Percentiles rank a stretch among this genome's conserved stretches.
Evolutionary conservation across 2,797 vertebrate species (phyloP).

Genomic region (Microchirus variegatus): DNA sequence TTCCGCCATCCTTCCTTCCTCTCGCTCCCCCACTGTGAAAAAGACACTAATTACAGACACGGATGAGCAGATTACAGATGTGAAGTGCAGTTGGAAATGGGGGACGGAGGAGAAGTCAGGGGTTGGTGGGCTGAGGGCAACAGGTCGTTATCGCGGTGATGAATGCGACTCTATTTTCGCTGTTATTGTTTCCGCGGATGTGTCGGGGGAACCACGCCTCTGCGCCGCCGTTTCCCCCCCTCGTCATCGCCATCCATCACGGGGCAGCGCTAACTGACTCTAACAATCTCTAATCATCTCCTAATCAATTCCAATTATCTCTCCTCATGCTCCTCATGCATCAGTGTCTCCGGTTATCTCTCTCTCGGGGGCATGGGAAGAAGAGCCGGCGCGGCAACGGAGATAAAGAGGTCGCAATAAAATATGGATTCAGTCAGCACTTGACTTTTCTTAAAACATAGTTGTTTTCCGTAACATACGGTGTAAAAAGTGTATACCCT

Average conservation of each 20-base stretch:
- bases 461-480: too few species aligned
- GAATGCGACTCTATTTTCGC: slow-evolving; percentile 77
- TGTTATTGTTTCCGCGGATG: slow-evolving; percentile 75
- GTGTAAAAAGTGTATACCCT: too few species aligned
- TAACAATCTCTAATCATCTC: slow-evolving; percentile 73
- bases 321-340: slow-evolving; percentile 55
- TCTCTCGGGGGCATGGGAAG: slow-evolving; percentile 27
- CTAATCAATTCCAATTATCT: slow-evolving; percentile 77
- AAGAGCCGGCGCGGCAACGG: slow-evolving; percentile 33
- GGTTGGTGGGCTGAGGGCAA: slow-evolving; percentile 58
- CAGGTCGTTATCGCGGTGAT: slow-evolving; percentile 81
- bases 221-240: slow-evolving; percentile 41
- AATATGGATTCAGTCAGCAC: too few species aligned
- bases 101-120: slow-evolving; percentile 62
- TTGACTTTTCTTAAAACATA: too few species aligned
- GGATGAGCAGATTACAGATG: slow-evolving; percentile 80
- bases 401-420: slow-evolving; percentile 34
- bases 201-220: slow-evolving; percentile 44
- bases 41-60: slow-evolving; percentile 81
- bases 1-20: slow-evolving; percentile 69
- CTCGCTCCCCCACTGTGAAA: slow-evolving; percentile 76
- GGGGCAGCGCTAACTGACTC: slow-evolving; percentile 64
- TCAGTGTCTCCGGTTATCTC: slow-evolving; percentile 65
- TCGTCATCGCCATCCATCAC: slow-evolving; percentile 68
- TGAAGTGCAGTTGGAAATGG: slow-evolving; percentile 68